Base-by-base conservation (phyloP, 2,797 vertebrate genomes). In the Danionella dracula region DNA sequence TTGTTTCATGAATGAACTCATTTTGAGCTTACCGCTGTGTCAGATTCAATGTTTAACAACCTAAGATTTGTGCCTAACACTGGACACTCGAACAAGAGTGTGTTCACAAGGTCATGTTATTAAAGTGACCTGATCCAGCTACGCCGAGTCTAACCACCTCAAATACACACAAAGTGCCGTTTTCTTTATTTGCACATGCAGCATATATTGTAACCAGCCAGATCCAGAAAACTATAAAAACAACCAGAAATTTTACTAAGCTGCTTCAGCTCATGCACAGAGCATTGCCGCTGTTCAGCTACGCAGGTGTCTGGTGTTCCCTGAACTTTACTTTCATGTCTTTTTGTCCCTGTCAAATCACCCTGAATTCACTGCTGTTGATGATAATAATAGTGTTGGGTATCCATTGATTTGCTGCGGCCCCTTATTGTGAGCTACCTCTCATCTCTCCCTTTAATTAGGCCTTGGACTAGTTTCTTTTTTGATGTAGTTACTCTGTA, bases 281-380 rank as follows among this genome's bases (percentile, higher is more conserved):
- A 5, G 34, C 17, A 45, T 34, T 29, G 37, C 50, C 41, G 27
- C 46, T 48, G 57, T 44, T 46, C 42, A 38, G 45, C 65, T 37
- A 77, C 83, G 81, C 84, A 88, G 84, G 84, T 87, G 87, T 81
- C 81, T 83, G 71, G 60, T 80, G 84, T 83, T 83, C 86, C 75
- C 76, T 68, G 70, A 71, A 83, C 48, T 74, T 80, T 78, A 83
- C 81, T 84, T 85, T 85, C 79, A 68, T 83, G 84, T 77, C 68
- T 86, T 83, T 87, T 87, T 89, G 83, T 89, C 85, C 84, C 74
- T 71, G 81, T 84, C 74, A 85, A 86, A 84, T 90, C 84, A 81
- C 83, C 79, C 78, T 85, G 83, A 86, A 85, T 77, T 81, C 73
- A 60, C 37, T 64, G 53, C 35, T 68, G 42, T 31, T 75, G 68